Percentiles rank a stretch among this genome's conserved stretches.
Evolutionary conservation across 2,888 invertebrate genomes (phyloP).

Genomic region (Subacronicta megacephala): DNA sequence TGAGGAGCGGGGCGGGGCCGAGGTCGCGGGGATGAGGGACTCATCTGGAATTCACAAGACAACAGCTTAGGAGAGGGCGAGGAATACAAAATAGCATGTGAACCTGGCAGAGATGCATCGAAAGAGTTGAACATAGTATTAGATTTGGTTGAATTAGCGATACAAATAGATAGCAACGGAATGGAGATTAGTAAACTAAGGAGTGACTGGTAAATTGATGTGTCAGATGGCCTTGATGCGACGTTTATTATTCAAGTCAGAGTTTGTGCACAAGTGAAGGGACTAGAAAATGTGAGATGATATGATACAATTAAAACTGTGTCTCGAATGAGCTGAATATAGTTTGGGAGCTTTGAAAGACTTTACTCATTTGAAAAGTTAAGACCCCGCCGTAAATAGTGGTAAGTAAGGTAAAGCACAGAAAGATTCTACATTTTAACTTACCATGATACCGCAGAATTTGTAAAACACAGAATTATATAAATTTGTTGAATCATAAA

Average conservation of each 20-base stretch:
- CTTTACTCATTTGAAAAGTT: slow-evolving; percentile 37
- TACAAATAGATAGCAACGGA: slow-evolving; percentile 31
- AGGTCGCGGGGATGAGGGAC: slow-evolving; percentile 87
- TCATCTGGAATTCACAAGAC: slow-evolving; percentile 89
- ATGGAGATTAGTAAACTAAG: slow-evolving; percentile 42
- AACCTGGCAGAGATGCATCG: slow-evolving; percentile 49
- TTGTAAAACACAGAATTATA: not conserved
- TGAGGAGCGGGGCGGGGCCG: slow-evolving; percentile 89
- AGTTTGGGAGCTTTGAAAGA: slow-evolving; percentile 29
- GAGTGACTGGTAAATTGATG: slow-evolving; percentile 35
- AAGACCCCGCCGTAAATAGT: slow-evolving; percentile 33
- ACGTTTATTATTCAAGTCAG: slow-evolving; percentile 60
- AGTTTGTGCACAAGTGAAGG: slow-evolving; percentile 38
- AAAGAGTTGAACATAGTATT: slow-evolving; percentile 52
- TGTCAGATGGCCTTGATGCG: slow-evolving; percentile 34
- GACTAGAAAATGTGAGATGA: slow-evolving; percentile 45
- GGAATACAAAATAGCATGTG: slow-evolving; percentile 69
- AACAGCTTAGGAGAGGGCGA: slow-evolving; percentile 83
- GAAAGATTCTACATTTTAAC: slow-evolving; percentile 24
- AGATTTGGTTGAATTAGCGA: slow-evolving; percentile 51
- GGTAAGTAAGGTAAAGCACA: slow-evolving; percentile 10
- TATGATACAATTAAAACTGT: slow-evolving; percentile 47
- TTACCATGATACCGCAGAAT: slow-evolving; percentile 21
- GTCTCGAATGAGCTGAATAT: slow-evolving; percentile 31
- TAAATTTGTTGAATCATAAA: not conserved